phyloP scores from a whole-genome alignment of 2,888 invertebrate genomes.

The Drosophila eohydei region DNA sequence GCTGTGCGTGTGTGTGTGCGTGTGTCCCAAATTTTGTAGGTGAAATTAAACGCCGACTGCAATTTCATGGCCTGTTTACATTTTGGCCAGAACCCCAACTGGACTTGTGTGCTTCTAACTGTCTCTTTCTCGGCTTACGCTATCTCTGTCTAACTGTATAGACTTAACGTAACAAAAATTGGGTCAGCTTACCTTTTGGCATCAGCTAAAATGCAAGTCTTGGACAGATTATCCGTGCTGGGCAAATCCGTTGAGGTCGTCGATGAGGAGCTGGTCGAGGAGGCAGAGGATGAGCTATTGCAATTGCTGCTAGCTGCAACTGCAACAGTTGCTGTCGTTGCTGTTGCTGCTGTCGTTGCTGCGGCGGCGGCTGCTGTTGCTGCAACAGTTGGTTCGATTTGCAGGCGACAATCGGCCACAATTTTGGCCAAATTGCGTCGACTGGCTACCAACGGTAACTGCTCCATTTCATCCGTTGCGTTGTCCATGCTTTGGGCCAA shows the following conservation, averaged over 20 bases:
- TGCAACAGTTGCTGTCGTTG: slow-evolving; percentile 17
- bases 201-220: slow-evolving; percentile 79
- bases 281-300: slow-evolving; percentile 34
- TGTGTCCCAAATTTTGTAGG: slow-evolving; percentile 66
- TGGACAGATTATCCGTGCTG: slow-evolving; percentile 78
- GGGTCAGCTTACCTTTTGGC: slow-evolving; percentile 78
- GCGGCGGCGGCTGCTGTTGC: slow-evolving; percentile 10
- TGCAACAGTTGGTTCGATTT: slow-evolving; percentile 65
- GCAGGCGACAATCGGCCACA: slow-evolving; percentile 75
- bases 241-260: slow-evolving; percentile 74
- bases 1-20: slow-evolving; percentile 10
- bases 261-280: slow-evolving; percentile 54
- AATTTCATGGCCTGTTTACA: slow-evolving; percentile 57
- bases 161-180: slow-evolving; percentile 10
- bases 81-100: slow-evolving; percentile 29
- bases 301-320: slow-evolving; percentile 36
- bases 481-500: slow-evolving; percentile 71
- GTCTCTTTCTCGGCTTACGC: background rate
- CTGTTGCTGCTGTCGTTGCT: slow-evolving; percentile 11
- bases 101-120: slow-evolving; percentile 39
- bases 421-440: slow-evolving; percentile 76
- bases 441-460: slow-evolving; percentile 75
- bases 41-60: slow-evolving; percentile 61
- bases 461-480: slow-evolving; percentile 65
- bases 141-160: background rate